These are phyloP conservation scores for Sipha flava DNA, from an alignment of 1,140 invertebrate species.

Conservation along the genomic window DNA sequence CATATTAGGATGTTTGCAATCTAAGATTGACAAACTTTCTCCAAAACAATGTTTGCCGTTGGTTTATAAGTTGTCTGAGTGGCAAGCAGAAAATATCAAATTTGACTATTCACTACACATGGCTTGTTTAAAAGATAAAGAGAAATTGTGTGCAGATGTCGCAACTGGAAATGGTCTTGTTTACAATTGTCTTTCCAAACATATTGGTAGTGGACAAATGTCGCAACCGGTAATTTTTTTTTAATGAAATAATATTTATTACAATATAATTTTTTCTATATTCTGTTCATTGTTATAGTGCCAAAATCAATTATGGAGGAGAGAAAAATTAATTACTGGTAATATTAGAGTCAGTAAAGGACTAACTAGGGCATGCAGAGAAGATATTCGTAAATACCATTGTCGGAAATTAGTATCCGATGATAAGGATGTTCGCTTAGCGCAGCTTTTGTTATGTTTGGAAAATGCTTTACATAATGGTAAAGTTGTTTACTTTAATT, in stretches of 20 bases:
- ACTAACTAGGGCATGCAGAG: slow-evolving; percentile 75
- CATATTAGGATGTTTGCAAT: slow-evolving; percentile 78
- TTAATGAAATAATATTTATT: not conserved
- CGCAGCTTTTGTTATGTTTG: slow-evolving; percentile 85
- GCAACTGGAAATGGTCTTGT: slow-evolving; percentile 64
- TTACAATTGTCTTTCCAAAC: slow-evolving; percentile 18
- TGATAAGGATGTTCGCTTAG: slow-evolving; percentile 74
- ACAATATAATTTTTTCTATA: not conserved
- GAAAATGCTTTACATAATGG: slow-evolving; percentile 75
- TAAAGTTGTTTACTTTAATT: slow-evolving; percentile 27
- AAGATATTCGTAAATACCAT: slow-evolving; percentile 77
- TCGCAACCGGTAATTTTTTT: not conserved
- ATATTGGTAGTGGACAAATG: slow-evolving; percentile 29
- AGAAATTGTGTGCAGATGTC: slow-evolving; percentile 58
- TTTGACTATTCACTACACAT: slow-evolving; percentile 76
- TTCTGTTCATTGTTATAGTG: slow-evolving; percentile 50
- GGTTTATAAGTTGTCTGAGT: slow-evolving; percentile 74
- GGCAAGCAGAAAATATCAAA: slow-evolving; percentile 86
- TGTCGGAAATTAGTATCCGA: slow-evolving; percentile 65
- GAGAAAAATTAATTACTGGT: slow-evolving; percentile 78
- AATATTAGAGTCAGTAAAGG: slow-evolving; percentile 88
- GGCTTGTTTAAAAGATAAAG: slow-evolving; percentile 78
- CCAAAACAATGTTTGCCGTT: slow-evolving; percentile 61
- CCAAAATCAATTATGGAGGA: slow-evolving; percentile 68
- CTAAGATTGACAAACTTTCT: slow-evolving; percentile 50